Conservation (phyloP, 2,113 vertebrate species). For the Perccottus glenii region DNA sequence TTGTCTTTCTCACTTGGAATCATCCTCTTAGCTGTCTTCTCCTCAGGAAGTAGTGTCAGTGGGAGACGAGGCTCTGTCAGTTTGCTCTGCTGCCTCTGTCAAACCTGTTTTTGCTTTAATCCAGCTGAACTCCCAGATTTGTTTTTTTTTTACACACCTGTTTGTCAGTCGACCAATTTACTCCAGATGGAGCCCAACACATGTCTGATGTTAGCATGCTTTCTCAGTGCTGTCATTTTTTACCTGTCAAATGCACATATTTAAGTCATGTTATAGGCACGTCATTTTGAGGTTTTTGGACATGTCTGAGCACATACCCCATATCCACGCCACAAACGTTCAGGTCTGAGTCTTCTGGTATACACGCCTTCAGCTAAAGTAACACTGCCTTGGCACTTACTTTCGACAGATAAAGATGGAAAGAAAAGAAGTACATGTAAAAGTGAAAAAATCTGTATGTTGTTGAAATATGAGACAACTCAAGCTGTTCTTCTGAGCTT, state of each 20-base stretch:
- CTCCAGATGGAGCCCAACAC: conserved; percentile 29
- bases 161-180: conserved; percentile 20
- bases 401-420: conserved; percentile 1
- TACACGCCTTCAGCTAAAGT: neutral
- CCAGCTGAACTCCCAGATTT: conserved; percentile 13
- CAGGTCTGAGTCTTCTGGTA: neutral
- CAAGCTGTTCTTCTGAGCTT: too few species aligned
- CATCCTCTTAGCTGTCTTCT: conserved; percentile 21
- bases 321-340: neutral
- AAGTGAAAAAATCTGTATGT: neutral
- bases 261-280: neutral
- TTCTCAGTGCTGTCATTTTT: neutral
- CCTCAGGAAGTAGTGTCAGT: conserved; percentile 35
- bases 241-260: conserved; percentile 1
- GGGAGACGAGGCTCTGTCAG: conserved; percentile 29
- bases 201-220: conserved; percentile 3
- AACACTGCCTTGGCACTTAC: neutral
- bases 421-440: neutral
- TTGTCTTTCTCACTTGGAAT: conserved; percentile 8
- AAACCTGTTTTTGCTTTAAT: conserved; percentile 33
- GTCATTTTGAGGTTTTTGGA: neutral
- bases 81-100: conserved; percentile 28
- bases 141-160: conserved; percentile 32
- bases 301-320: neutral
- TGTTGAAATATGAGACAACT: too few species aligned